A percentile compares a stretch with the other conserved stretches of the same genome.
Evolutionary conservation across 1,140 invertebrate genomes (phyloP).

Genomic region (Trichoplusia ni): DNA sequence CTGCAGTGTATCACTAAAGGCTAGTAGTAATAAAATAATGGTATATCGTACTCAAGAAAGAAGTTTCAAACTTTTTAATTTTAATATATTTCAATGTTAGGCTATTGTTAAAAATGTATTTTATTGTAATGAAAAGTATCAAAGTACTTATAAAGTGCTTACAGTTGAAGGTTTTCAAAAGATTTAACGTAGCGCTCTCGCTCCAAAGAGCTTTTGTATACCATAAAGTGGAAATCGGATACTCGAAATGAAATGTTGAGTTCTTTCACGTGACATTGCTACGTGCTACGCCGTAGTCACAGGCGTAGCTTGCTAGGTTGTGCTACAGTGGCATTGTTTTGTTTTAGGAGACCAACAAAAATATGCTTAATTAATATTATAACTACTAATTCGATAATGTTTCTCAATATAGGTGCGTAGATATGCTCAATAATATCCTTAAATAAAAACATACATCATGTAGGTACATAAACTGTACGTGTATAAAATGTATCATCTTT

Average conservation of each 20-base stretch:
- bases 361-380: too few species aligned
- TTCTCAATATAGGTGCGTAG: too few species aligned
- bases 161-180: conserved; percentile 16
- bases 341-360: background rate
- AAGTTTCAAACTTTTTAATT: too few species aligned
- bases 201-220: conserved; percentile 16
- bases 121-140: background rate
- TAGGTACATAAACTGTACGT: too few species aligned
- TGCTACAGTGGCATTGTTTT: background rate
- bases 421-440: too few species aligned
- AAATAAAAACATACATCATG: too few species aligned
- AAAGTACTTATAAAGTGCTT: conserved; percentile 20
- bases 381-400: too few species aligned
- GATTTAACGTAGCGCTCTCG: conserved; percentile 16
- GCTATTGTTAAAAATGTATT: background rate
- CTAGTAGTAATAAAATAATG: too few species aligned
- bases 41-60: too few species aligned
- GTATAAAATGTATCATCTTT: too few species aligned
- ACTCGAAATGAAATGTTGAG: conserved; percentile 23
- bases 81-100: too few species aligned
- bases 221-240: conserved; percentile 17
- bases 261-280: conserved; percentile 9
- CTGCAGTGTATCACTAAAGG: too few species aligned
- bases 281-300: conserved; percentile 22
- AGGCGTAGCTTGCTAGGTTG: background rate